phyloP scores from a whole-genome alignment of 1,140 invertebrate species.

The Cardiocondyla obscurior region DNA sequence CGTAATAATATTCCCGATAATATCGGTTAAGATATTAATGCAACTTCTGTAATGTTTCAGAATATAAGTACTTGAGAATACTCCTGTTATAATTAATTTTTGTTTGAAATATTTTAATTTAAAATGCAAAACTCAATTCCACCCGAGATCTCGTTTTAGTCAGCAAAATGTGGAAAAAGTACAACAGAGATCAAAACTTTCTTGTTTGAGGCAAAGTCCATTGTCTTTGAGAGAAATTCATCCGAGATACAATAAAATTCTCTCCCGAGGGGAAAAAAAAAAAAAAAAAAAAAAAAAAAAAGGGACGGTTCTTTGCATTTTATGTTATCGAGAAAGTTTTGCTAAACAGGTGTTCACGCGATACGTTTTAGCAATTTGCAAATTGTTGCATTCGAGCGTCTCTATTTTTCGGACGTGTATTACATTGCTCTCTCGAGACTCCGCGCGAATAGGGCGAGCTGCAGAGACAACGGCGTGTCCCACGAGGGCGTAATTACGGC shows the following conservation, averaged over 20 bases:
- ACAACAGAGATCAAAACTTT: background rate
- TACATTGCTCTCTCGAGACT: background rate
- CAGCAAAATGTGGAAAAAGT: background rate
- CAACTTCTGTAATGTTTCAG: background rate
- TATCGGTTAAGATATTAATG: background rate
- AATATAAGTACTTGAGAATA: background rate
- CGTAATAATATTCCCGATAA: constrained; percentile 22
- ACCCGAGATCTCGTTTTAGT: background rate
- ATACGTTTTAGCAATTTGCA: constrained; percentile 19
- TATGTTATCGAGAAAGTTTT: background rate
- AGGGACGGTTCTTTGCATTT: background rate
- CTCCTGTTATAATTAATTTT: background rate
- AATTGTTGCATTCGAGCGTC: constrained; percentile 14
- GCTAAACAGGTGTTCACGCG: background rate
- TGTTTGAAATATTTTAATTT: background rate
- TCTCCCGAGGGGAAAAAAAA: no score
- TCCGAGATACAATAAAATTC: background rate
- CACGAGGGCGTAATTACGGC: constrained; percentile 48
- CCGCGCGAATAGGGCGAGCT: background rate
- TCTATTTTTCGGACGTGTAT: constrained; percentile 32
- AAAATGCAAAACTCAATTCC: background rate
- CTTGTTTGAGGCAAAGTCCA: background rate
- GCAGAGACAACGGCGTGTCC: background rate
- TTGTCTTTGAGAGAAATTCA: background rate
- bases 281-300: no score